These are phyloP conservation scores for Sphaeramia orbicularis DNA, from an alignment of 2,797 vertebrate genomes.

Conservation along the genomic window DNA sequence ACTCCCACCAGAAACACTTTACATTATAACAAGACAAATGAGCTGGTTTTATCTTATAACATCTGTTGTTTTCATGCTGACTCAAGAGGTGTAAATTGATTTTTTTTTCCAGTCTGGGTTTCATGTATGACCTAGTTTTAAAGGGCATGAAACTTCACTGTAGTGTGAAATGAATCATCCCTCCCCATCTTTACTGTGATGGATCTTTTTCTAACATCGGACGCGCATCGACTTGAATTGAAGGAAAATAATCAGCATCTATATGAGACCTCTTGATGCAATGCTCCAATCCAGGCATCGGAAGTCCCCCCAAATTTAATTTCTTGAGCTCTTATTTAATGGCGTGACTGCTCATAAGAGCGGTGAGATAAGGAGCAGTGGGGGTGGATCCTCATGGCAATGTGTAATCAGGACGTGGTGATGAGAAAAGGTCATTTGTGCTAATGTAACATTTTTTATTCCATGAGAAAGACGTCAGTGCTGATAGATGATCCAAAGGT, in stretches of 20 bases:
- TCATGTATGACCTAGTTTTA: slow-evolving; percentile 34
- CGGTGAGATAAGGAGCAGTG: slow-evolving; percentile 40
- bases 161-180: slow-evolving; percentile 22
- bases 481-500: slow-evolving; percentile 76
- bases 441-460: slow-evolving; percentile 74
- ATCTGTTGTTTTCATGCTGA: slow-evolving; percentile 22
- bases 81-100: slow-evolving; percentile 28
- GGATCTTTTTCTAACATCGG: background rate
- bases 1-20: background rate
- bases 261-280: slow-evolving; percentile 30
- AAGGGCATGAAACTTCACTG: slow-evolving; percentile 27
- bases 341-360: slow-evolving; percentile 37
- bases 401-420: slow-evolving; percentile 64
- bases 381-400: slow-evolving; percentile 57
- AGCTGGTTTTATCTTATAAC: background rate
- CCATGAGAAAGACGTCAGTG: slow-evolving; percentile 53
- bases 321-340: slow-evolving; percentile 45
- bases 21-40: background rate
- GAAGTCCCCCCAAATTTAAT: slow-evolving; percentile 39
- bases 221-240: background rate
- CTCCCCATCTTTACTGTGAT: background rate
- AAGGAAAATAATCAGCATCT: slow-evolving; percentile 8
- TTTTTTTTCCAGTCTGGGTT: slow-evolving; percentile 9
- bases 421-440: slow-evolving; percentile 77
- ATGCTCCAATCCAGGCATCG: slow-evolving; percentile 11